These are phyloP conservation scores for Stegodyphus dumicola DNA, from an alignment of 1,140 invertebrate species.

Conservation along the genomic window DNA sequence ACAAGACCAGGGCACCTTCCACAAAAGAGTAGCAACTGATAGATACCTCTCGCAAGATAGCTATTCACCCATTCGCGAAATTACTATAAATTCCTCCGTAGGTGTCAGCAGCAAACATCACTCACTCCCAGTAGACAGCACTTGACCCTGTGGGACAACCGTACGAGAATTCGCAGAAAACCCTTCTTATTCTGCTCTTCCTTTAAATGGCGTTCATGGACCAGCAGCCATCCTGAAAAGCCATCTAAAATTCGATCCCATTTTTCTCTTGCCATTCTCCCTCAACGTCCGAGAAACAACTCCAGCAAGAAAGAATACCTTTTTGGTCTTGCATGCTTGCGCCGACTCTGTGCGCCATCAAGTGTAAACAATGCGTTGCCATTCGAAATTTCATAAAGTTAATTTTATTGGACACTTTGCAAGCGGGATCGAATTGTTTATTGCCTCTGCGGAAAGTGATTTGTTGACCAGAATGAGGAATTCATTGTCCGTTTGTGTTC, in stretches of 20 bases:
- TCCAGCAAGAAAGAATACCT: background rate
- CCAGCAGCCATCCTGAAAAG: slow-evolving; percentile 26
- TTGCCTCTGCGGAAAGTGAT: slow-evolving; percentile 8
- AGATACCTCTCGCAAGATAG: too few species aligned
- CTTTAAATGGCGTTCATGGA: slow-evolving; percentile 22
- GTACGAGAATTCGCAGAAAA: slow-evolving; percentile 16
- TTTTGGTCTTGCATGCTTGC: background rate
- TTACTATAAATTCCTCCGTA: too few species aligned
- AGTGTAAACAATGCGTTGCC: slow-evolving; percentile 30
- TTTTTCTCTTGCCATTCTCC: slow-evolving; percentile 1
- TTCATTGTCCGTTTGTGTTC: slow-evolving; percentile 26
- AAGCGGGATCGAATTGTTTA: background rate
- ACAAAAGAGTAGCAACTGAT: too few species aligned
- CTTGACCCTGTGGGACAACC: slow-evolving; percentile 15
- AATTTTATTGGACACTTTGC: slow-evolving; percentile 33
- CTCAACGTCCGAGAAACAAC: slow-evolving; percentile 6
- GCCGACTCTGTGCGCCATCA: background rate
- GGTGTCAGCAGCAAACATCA: too few species aligned
- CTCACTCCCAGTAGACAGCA: background rate
- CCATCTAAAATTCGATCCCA: slow-evolving; percentile 17
- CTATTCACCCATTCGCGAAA: too few species aligned
- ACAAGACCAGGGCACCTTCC: too few species aligned
- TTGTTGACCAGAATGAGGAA: slow-evolving; percentile 37
- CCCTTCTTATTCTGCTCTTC: background rate
- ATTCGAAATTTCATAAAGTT: slow-evolving; percentile 14